Conservation (phyloP, 1,140 invertebrate species). For the Alviniconcha marisindica region DNA sequence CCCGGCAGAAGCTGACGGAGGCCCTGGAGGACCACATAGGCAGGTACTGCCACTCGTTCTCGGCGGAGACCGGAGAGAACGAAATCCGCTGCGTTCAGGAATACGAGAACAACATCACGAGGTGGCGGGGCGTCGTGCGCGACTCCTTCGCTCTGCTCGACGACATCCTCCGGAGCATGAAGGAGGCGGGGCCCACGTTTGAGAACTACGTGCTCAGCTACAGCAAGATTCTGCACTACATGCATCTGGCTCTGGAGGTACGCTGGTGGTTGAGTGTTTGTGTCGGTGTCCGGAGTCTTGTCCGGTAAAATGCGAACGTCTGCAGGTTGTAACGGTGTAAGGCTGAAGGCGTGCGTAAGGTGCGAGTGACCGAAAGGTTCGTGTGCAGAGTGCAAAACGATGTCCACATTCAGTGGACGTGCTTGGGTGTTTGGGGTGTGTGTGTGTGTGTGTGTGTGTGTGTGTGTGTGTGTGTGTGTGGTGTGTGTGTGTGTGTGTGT, state of each 20-base stretch:
- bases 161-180: slow-evolving; percentile 39
- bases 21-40: slow-evolving; percentile 50
- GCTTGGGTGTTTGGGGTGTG: neutral
- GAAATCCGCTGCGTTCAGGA: slow-evolving; percentile 50
- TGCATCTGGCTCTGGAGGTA: slow-evolving; percentile 43
- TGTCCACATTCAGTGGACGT: neutral
- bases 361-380: neutral
- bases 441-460: neutral
- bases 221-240: slow-evolving; percentile 49
- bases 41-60: slow-evolving; percentile 57
- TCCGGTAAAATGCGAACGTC: too few species aligned
- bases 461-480: neutral
- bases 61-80: slow-evolving; percentile 44
- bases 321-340: neutral
- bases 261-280: neutral
- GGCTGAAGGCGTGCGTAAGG: neutral
- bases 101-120: slow-evolving; percentile 56
- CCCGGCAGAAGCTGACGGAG: slow-evolving; percentile 35
- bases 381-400: too few species aligned
- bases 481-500: neutral
- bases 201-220: slow-evolving; percentile 51
- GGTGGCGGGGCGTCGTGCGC: slow-evolving; percentile 38
- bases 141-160: slow-evolving; percentile 40
- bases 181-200: slow-evolving; percentile 37
- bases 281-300: too few species aligned